These are phyloP conservation scores for Crossocerus cetratus DNA, from an alignment of 2,888 invertebrate genomes.

Conservation along the genomic window DNA sequence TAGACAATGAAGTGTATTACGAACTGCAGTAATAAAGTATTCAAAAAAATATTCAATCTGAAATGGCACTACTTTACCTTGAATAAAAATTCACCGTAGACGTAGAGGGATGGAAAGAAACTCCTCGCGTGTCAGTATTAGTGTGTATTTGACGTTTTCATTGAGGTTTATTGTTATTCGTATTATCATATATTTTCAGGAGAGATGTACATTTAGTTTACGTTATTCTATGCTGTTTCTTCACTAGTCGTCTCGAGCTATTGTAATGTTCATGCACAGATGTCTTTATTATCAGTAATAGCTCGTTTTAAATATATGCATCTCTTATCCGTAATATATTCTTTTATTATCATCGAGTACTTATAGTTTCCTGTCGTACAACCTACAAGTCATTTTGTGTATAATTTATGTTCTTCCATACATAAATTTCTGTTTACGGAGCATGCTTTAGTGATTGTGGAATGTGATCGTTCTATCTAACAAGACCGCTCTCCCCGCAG, in stretches of 20 bases:
- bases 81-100: too few species aligned
- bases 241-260: conserved; percentile 57
- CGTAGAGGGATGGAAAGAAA: not conserved
- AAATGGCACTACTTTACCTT: not conserved
- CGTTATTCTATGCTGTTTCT: conserved; percentile 47
- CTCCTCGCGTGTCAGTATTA: conserved; percentile 28
- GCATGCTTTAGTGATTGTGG: conserved; percentile 49
- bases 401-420: conserved; percentile 62
- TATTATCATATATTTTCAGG: conserved; percentile 55
- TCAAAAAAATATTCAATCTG: conserved; percentile 13
- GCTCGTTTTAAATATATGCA: conserved; percentile 61
- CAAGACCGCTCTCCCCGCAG: not conserved
- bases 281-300: conserved; percentile 51
- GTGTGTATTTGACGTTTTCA: conserved; percentile 58
- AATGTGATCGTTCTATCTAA: conserved; percentile 18
- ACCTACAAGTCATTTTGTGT: conserved; percentile 63
- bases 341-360: conserved; percentile 61
- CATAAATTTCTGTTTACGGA: conserved; percentile 52
- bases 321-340: conserved; percentile 62
- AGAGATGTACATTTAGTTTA: conserved; percentile 57
- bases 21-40: conserved; percentile 49
- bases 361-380: conserved; percentile 60
- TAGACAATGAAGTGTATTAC: conserved; percentile 34
- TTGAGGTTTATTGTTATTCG: conserved; percentile 54
- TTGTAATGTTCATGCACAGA: conserved; percentile 57